Evolutionary conservation across 2,888 invertebrate genomes (phyloP), one percentile per base, ranked within the genome.

Genomic region (Omphaloscelis lunosa): DNA sequence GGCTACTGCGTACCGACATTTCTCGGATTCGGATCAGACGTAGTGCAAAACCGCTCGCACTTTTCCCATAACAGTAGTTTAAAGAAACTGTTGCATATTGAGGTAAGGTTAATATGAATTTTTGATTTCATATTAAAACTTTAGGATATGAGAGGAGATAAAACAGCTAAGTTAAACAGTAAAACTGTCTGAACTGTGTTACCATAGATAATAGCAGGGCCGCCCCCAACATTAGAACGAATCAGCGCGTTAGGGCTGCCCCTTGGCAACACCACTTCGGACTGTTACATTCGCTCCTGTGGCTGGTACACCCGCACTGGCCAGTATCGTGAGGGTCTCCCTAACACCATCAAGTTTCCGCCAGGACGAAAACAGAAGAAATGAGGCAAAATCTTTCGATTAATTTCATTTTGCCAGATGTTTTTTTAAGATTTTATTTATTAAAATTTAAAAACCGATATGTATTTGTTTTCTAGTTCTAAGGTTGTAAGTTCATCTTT

Each of bases 191-290:
- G 39, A 39, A 20, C 11, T 48, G 17, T 73, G 9, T 59, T 17
- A 2, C 58, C 17, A 45, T 87, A 96, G 96, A 94, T 96, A 56
- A 72, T 94, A 56, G 91, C 88, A 0, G 96, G 96, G 0, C 96
- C 96, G 0, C 85, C 93, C 2, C 94, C 94, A 79, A 90, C 93
- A 0, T 85, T 96, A 76, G 96, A 96, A 85, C 94, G 96, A 2
- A 95, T 96, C 89, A 96, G 96, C 79, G 96, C 96, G 0, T 89
- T 95, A 67, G 96, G 96, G 0, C 91, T 95, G 68, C 96, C 96
- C 0, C 93, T 95, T 6, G 96, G 96, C 79, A 94, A 93, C 71
- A 92, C 96, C 29, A 91, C 91, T 1, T 88, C 92, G 0, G 94
- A 95, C 89, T 93, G 93, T 88, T 88, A 94, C 23, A 91, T 96